Evolutionary conservation across 2,888 invertebrate genomes (phyloP), one percentile per base, ranked within the genome.

Genomic region (Notocelia uddmanniana): DNA sequence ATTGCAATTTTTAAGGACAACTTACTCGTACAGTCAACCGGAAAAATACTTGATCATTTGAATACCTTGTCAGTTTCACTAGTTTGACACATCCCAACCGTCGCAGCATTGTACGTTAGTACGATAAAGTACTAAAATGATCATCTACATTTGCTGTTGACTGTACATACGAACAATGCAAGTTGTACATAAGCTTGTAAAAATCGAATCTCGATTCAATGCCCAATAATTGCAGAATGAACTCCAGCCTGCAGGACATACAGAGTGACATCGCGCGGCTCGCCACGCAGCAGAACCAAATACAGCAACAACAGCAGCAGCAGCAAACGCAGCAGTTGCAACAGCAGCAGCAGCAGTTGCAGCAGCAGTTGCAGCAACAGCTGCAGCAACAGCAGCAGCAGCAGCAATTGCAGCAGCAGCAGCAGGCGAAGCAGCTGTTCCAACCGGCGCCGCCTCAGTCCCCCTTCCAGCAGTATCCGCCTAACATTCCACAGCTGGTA

Each of bases 221-320:
- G 34, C 75, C 77, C 76, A 79, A 79, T 74, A 75, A 78, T 90
- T 93, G 78, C 89, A 97, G 97, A 94, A 97, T 98, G 96, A 98
- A 98, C 94, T 96, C 96, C 94, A 98, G 97, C 94, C 96, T 99
- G 84, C 97, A 97, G 87, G 98, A 98, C 93, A 97, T 99, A 84
- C 98, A 98, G 94, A 97, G 97, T 77, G 98, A 99, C 91, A 98
- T 99, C 86, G 97, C 98, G 91, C 95, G 97, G 80, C 95, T 99
- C 78, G 96, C 98, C 74, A 96, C 96, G 76, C 97, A 98, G 76
- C 92, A 92, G 79, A 89, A 81, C 60, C 93, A 93, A 77, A 77
- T 92, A 63, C 92, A 92, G 73, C 91, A 92, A 70, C 91, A 90
- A 55, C 89, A 89, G 79, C 95, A 95, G 76, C 94, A 93, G 21